Percentiles rank a stretch among this genome's conserved stretches.
Conservation (phyloP, 2,888 invertebrate genomes). For the Xestoiulus laeticollis region DNA sequence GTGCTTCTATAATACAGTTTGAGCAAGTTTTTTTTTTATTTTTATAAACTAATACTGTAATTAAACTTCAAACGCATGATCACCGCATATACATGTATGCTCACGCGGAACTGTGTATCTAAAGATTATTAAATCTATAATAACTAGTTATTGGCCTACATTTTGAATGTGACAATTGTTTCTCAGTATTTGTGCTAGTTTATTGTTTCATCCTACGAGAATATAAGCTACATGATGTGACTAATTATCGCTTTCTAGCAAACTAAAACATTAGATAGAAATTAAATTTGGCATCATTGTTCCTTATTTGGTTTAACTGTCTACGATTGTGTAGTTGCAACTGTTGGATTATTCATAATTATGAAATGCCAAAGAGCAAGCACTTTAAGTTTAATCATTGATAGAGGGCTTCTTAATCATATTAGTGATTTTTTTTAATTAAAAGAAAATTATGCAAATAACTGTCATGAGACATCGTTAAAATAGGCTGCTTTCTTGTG, state of each 20-base stretch:
- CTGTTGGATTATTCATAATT: too few species aligned
- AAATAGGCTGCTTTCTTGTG: background rate
- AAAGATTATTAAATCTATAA: background rate
- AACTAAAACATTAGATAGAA: background rate
- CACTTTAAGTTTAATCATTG: too few species aligned
- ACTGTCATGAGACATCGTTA: background rate
- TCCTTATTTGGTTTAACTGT: background rate
- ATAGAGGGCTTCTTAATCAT: too few species aligned
- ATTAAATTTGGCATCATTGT: background rate
- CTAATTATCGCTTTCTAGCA: background rate
- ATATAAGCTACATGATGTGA: background rate
- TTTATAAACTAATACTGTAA: too few species aligned
- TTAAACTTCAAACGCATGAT: too few species aligned
- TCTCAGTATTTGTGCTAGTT: background rate
- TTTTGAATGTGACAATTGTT: slow-evolving; percentile 19
- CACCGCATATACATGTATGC: too few species aligned
- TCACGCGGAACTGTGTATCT: too few species aligned
- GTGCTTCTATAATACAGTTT: too few species aligned
- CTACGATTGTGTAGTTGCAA: too few species aligned
- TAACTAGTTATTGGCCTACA: background rate
- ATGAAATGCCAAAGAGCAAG: too few species aligned
- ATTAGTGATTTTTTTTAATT: background rate
- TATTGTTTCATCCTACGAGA: background rate
- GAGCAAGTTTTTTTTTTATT: too few species aligned
- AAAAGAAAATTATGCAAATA: too few species aligned